A percentile compares a stretch with the other conserved stretches of the same genome.
These are phyloP conservation scores for Drepana falcataria DNA, from an alignment of 2,888 invertebrate genomes.

Conservation along the genomic window DNA sequence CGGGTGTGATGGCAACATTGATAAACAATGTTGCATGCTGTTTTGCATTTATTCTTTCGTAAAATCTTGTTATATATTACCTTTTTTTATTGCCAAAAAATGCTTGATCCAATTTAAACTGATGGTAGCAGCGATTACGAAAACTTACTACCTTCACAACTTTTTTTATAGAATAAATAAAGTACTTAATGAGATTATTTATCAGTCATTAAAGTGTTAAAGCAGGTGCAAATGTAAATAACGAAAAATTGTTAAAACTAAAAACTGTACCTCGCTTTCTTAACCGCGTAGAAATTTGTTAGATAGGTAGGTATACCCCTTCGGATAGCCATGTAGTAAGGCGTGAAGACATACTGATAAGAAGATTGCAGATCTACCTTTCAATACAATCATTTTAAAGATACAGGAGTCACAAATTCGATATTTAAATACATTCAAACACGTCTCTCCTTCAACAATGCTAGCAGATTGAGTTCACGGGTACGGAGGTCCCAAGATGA, in stretches of 20 bases:
- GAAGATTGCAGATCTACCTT: too few relatives aligned
- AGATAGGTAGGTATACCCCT: too few relatives aligned
- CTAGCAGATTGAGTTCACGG: constrained; percentile 27
- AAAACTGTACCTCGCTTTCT: too few relatives aligned
- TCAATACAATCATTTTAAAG: too few relatives aligned
- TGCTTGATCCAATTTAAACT: neutral
- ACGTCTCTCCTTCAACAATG: constrained; percentile 12
- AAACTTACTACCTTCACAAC: neutral
- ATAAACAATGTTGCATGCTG: constrained; percentile 45
- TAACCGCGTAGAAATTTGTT: too few relatives aligned
- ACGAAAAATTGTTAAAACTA: too few relatives aligned
- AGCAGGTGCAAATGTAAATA: neutral
- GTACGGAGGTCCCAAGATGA: constrained; percentile 44
- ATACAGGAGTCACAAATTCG: too few relatives aligned
- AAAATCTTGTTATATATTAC: constrained; percentile 31
- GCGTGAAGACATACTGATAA: too few relatives aligned
- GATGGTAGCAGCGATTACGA: too few relatives aligned
- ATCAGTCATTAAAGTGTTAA: neutral
- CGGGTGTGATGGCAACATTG: constrained; percentile 37
- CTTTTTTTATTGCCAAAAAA: constrained; percentile 29
- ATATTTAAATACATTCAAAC: too few relatives aligned
- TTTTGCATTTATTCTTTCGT: constrained; percentile 35
- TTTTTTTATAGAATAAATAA: neutral
- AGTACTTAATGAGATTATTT: neutral
- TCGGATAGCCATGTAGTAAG: too few relatives aligned